Evolutionary conservation across 2,113 vertebrate species (phyloP).

Genomic region (Rutilus rutilus): DNA sequence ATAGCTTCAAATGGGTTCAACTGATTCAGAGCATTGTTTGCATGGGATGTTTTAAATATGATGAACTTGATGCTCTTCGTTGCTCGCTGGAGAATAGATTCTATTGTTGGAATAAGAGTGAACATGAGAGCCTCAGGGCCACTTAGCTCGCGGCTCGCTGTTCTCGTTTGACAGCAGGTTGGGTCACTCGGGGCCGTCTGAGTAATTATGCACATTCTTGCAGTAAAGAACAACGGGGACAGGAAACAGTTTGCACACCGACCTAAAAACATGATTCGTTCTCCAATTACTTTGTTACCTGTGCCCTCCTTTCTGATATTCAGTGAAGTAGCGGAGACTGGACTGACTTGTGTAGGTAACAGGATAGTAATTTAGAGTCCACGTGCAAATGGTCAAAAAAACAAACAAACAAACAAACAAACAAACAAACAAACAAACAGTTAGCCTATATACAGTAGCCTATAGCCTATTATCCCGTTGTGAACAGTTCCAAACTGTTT

Average conservation of each 20-base stretch:
- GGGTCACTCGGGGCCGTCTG: slow-evolving; percentile 49
- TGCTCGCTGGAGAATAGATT: slow-evolving; percentile 44
- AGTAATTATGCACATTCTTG: slow-evolving; percentile 51
- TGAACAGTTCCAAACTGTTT: not conserved
- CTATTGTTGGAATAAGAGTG: slow-evolving; percentile 64
- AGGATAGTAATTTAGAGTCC: not conserved
- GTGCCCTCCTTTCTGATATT: not conserved
- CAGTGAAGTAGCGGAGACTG: not conserved
- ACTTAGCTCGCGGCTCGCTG: slow-evolving; percentile 53
- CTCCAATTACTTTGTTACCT: not conserved
- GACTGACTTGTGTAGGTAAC: not conserved
- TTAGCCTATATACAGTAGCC: not conserved
- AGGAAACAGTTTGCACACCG: slow-evolving; percentile 35
- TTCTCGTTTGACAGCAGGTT: slow-evolving; percentile 59
- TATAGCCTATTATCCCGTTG: not conserved
- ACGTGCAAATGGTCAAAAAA: not conserved
- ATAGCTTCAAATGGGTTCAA: slow-evolving; percentile 61
- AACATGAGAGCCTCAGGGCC: slow-evolving; percentile 38
- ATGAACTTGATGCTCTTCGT: slow-evolving; percentile 62
- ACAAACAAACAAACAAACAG: not conserved
- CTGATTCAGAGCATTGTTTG: slow-evolving; percentile 57
- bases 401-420: no score
- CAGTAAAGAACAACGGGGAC: slow-evolving; percentile 42
- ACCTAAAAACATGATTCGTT: slow-evolving; percentile 37
- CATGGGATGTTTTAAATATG: slow-evolving; percentile 64